Percentiles rank a stretch among this genome's conserved stretches.
Conservation (phyloP, 2,888 invertebrate genomes). For the Leptopilina syphax region DNA sequence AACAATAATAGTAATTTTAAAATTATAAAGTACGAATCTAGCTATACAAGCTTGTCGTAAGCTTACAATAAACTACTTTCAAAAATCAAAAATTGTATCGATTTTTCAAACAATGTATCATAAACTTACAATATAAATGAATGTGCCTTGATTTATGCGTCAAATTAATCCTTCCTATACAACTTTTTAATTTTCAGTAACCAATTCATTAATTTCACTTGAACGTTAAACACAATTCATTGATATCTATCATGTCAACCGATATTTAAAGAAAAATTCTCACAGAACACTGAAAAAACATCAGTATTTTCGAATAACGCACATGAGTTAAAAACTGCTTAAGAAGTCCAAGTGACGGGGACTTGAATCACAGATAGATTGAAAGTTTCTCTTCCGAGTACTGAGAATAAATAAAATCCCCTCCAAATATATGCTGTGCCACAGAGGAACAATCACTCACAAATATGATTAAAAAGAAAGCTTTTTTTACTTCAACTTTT, state of each 20-base stretch:
- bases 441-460: constrained; percentile 53
- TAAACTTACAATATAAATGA: too few relatives aligned
- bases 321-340: constrained; percentile 8
- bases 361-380: constrained; percentile 67
- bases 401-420: constrained; percentile 71
- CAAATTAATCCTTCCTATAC: too few relatives aligned
- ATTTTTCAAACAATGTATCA: too few relatives aligned
- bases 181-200: background rate
- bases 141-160: too few relatives aligned
- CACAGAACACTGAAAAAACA: background rate
- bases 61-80: too few relatives aligned
- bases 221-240: constrained; percentile 51
- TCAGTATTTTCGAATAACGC: constrained; percentile 1
- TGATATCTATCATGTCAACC: constrained; percentile 32
- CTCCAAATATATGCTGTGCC: constrained; percentile 59
- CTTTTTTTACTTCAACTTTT: too few relatives aligned
- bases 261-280: background rate
- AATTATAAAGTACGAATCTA: too few relatives aligned
- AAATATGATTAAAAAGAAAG: constrained; percentile 61
- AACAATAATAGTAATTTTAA: too few relatives aligned
- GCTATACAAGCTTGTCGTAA: too few relatives aligned
- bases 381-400: constrained; percentile 66
- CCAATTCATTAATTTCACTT: constrained; percentile 48
- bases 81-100: too few relatives aligned
- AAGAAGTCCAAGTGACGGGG: constrained; percentile 37